Percentiles rank a stretch among this genome's conserved stretches.
Evolutionary conservation across 2,113 vertebrate genomes (phyloP).

Genomic region (Thamnophis sirtalis): DNA sequence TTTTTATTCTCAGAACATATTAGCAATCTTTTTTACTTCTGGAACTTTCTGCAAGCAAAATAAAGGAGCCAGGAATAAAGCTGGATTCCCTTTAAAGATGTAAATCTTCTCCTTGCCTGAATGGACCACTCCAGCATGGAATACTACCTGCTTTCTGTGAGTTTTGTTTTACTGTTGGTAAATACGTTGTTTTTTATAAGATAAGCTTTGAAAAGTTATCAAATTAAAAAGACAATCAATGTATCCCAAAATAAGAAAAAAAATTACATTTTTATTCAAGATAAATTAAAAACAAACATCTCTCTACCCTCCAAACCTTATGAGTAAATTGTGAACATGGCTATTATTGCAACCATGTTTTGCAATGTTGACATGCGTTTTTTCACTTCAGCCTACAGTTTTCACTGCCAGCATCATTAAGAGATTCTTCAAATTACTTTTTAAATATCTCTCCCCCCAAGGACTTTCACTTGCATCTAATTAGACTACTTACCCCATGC

Average conservation of each 20-base stretch:
- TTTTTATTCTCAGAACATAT: neutral
- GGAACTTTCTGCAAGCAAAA: neutral
- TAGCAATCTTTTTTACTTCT: neutral
- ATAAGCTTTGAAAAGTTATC: constrained; percentile 19
- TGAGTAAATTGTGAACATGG: constrained; percentile 31
- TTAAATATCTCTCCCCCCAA: constrained; percentile 69
- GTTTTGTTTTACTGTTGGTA: neutral
- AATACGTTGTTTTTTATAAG: neutral
- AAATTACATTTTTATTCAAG: constrained; percentile 38
- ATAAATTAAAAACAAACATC: constrained; percentile 18
- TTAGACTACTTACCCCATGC: constrained; percentile 77
- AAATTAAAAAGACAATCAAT: constrained; percentile 17
- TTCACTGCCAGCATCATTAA: constrained; percentile 73
- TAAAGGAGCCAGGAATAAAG: neutral
- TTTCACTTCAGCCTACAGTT: constrained; percentile 53
- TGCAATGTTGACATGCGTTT: constrained; percentile 42
- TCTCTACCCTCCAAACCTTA: constrained; percentile 10
- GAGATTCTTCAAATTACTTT: constrained; percentile 78
- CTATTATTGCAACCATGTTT: constrained; percentile 40
- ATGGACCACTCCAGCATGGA: neutral
- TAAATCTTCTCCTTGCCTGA: neutral
- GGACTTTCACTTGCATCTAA: constrained; percentile 80
- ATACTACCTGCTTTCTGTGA: neutral
- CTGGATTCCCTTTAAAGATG: neutral
- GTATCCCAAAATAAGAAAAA: constrained; percentile 11